Evolutionary conservation across 2,113 vertebrate genomes (phyloP), one percentile per base, ranked within the genome.

Genomic region (Gallinago paraguaiae): DNA sequence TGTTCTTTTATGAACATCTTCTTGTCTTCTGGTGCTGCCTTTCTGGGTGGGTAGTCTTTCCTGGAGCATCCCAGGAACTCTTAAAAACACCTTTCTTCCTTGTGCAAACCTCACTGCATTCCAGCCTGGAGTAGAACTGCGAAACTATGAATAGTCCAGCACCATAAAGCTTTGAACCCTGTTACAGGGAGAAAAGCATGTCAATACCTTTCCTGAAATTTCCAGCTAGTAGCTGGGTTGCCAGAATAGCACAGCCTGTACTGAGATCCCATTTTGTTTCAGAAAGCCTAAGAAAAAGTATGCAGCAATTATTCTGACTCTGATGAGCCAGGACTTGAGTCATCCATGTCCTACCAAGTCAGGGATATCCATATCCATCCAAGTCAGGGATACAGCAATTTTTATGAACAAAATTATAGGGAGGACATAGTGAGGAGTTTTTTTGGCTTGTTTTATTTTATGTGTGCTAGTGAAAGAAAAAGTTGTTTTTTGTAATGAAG

Each of bases 401-500:
- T 89, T 64, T 56, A 12, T 68, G 24, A 57, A 19, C 1, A 57
- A 60, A 88, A 43, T 30, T 61, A 41, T 1, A n/a, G 9, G 74
- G 37, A 57, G 13, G 6, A 17, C 25, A 39, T 27, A 50, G 16
- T 46, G 27, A 11, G 2, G 0, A 46, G 46, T 20, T 46, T 0
- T 11, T 56, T 50, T 30, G 12, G 3, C 13, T 82, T 69, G 14
- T 61, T 95, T 86, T 46, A 17, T 18, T 91, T 65, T 20, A 28
- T 16, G 24, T 37, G 33, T 57, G 18, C 39, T 75, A 6, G 28
- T 39, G 16, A 41, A 74, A 93, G 18, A 54, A 89, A 83, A 28
- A 4, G 0, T 8, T 89, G 19, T 54, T 46, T 46, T 86, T 91
- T 63, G 35, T 67, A 59, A 48, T 22, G 13, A 15, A 76, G 65